Conservation (phyloP, 2,888 invertebrate genomes). For the Drosophila colorata region DNA sequence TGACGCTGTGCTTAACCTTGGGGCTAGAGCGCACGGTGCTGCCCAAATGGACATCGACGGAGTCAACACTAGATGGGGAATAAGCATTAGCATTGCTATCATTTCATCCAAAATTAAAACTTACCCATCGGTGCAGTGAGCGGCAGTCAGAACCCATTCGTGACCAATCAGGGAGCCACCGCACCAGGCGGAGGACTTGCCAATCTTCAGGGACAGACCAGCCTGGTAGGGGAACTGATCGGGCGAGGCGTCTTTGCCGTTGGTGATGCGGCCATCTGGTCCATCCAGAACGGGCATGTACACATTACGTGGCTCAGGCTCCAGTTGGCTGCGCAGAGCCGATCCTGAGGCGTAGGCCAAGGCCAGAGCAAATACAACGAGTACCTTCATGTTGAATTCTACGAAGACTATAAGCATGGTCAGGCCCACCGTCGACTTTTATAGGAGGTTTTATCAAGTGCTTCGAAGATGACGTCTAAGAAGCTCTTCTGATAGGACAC, state of each 20-base stretch:
- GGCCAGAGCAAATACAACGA: conserved; percentile 69
- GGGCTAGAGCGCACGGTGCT: conserved; percentile 50
- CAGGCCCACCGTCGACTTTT: conserved; percentile 5
- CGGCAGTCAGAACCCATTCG: conserved; percentile 81
- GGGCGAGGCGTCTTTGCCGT: conserved; percentile 64
- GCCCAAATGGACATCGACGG: conserved; percentile 69
- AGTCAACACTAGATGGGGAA: conserved; percentile 32
- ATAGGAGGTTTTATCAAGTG: conserved; percentile 11
- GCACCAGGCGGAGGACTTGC: conserved; percentile 66
- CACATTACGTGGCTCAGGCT: conserved; percentile 40
- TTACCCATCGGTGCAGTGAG: conserved; percentile 79
- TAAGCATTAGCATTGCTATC: neutral
- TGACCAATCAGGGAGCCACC: conserved; percentile 77
- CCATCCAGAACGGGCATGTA: conserved; percentile 44
- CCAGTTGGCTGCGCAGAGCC: conserved; percentile 36
- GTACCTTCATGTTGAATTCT: conserved; percentile 70
- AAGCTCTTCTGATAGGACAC: conserved; percentile 1
- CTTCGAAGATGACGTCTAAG: conserved; percentile 24
- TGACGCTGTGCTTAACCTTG: conserved; percentile 43
- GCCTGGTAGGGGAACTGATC: conserved; percentile 77
- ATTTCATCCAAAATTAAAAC: neutral
- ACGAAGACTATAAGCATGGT: conserved; percentile 25
- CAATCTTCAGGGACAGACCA: conserved; percentile 66
- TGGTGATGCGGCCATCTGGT: conserved; percentile 69
- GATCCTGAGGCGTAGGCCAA: conserved; percentile 72